Evolutionary conservation across 2,797 vertebrate genomes (phyloP), one percentile per base, ranked within the genome.

Genomic region (Sciurus carolinensis): DNA sequence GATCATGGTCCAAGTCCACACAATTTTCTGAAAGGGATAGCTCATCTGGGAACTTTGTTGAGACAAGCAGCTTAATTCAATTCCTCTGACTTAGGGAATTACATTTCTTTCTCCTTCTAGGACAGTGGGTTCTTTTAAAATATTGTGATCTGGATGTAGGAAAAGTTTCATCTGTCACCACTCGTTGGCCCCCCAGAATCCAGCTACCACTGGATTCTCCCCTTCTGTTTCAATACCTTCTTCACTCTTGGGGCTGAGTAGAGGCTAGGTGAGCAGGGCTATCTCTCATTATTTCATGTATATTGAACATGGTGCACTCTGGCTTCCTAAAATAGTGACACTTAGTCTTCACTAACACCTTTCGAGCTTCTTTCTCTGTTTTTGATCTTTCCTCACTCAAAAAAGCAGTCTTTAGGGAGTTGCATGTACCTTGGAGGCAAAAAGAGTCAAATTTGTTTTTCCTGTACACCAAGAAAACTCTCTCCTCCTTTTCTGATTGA

Each of bases 21-120:
- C 80, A 57, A 83, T 90, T 96, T 89, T 64, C 75, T 93, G 64
- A 89, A 84, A 66, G 26, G 54, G 36, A 89, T 67, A 52, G 69
- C 11, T 85, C 33, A 28, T n/a, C 17, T 87, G 71, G 52, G 12
- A 75, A 82, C 42, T 91, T 75, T 57, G 28, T 36, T 71, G 67
- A 79, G 83, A 75, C 24, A 24, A 20, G n/a, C 36, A 75, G 24
- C 59, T 33, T 62, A 80, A 47, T 62, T 62, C 54, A 80, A 47
- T 62, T 62, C 54, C 42, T 59, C n/a, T 20, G 22, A 76, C 18
- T 80, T 64, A 24, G 26, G 50, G 22, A 15, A 80, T 1, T 47
- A 47, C 7, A 47, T 59, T 64, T 73, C 71, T 95, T 79, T 20
- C 57, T 81, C 36, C 8, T 75, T 69, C 36, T 93, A 62, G 69